Conservation (phyloP, 2,888 invertebrate species). For the Dorcus hopei region DNA sequence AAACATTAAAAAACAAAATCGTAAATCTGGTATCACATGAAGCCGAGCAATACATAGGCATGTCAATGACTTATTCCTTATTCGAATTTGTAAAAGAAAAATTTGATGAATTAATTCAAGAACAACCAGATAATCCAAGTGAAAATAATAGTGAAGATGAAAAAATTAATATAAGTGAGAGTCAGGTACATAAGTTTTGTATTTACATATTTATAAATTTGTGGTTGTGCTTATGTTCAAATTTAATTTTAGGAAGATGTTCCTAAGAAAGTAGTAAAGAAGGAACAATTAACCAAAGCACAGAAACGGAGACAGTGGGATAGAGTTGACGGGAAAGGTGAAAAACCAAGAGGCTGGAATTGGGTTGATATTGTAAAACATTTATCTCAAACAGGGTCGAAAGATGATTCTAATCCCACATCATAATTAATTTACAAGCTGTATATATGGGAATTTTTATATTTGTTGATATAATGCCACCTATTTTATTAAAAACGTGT, state of each 20-base stretch:
- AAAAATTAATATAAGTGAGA: slow-evolving; percentile 46
- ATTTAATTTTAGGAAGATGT: slow-evolving; percentile 40
- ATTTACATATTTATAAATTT: background rate
- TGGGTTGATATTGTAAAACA: slow-evolving; percentile 98
- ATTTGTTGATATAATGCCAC: slow-evolving; percentile 27
- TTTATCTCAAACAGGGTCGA: slow-evolving; percentile 74
- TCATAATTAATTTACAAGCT: slow-evolving; percentile 26
- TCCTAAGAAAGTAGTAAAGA: slow-evolving; percentile 63
- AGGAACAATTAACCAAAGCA: slow-evolving; percentile 84
- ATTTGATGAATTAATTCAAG: slow-evolving; percentile 64
- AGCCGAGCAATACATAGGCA: slow-evolving; percentile 80
- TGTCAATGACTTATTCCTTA: slow-evolving; percentile 91
- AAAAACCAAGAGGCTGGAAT: slow-evolving; percentile 85
- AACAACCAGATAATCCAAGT: slow-evolving; percentile 62
- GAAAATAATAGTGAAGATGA: slow-evolving; percentile 50
- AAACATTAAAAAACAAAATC: slow-evolving; percentile 69
- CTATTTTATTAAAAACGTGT: slow-evolving; percentile 16
- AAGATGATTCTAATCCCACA: slow-evolving; percentile 44
- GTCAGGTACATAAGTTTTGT: slow-evolving; percentile 16
- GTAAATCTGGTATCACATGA: slow-evolving; percentile 61
- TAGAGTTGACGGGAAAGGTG: slow-evolving; percentile 74
- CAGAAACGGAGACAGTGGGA: slow-evolving; percentile 90
- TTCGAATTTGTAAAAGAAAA: slow-evolving; percentile 90
- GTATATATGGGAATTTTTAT: slow-evolving; percentile 20
- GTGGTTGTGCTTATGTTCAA: background rate